A percentile compares a stretch with the other conserved stretches of the same genome.
Evolutionary conservation across 2,888 invertebrate genomes (phyloP).

Genomic region (Orthosia cruda): DNA sequence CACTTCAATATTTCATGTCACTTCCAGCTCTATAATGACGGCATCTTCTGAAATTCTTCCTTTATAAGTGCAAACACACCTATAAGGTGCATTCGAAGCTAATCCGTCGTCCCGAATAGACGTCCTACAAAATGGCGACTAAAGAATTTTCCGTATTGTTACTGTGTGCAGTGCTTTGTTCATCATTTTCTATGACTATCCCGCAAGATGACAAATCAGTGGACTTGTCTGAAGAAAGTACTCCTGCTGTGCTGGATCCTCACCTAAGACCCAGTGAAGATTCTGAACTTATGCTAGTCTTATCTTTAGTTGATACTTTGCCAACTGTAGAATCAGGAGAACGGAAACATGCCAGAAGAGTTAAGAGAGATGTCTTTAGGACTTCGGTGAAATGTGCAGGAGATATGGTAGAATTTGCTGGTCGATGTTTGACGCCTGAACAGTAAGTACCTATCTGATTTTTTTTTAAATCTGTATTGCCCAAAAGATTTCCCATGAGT

Average conservation of each 20-base stretch:
- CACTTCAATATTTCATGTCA: neutral
- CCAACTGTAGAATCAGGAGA: neutral
- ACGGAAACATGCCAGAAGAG: neutral
- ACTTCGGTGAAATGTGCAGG: neutral
- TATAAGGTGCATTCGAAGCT: neutral
- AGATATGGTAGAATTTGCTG: fast-evolving
- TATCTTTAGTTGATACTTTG: neutral
- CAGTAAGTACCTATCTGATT: neutral
- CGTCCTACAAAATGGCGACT: conserved; percentile 3
- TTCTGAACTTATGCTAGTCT: neutral
- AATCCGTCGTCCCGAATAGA: neutral
- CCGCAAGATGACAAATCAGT: neutral
- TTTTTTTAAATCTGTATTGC: no score
- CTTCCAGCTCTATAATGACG: neutral
- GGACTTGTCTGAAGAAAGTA: neutral
- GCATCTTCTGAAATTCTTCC: neutral
- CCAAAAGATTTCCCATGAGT: no score
- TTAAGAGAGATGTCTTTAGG: neutral
- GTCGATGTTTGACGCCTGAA: neutral
- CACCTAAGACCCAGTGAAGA: neutral
- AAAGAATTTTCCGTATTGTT: neutral
- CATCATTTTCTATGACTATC: neutral
- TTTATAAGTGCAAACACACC: neutral
- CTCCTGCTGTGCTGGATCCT: neutral
- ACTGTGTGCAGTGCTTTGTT: neutral